These are phyloP conservation scores for Falco concolor DNA, from an alignment of 2,797 vertebrate species.

Conservation along the genomic window DNA sequence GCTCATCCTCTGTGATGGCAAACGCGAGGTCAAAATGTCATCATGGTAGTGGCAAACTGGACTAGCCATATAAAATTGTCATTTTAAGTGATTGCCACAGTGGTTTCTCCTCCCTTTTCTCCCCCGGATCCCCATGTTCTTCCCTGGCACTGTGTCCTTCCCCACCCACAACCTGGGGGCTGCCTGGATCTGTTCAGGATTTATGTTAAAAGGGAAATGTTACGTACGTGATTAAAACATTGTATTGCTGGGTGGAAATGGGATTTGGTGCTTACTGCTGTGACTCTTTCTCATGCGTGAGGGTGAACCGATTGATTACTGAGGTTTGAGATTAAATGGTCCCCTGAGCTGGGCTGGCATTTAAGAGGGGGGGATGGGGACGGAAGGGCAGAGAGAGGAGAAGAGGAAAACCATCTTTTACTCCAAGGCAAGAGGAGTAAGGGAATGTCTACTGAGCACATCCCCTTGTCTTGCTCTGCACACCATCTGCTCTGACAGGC, in stretches of 20 bases:
- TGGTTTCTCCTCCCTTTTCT: background rate
- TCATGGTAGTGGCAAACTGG: background rate
- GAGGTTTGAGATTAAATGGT: slow-evolving; percentile 58
- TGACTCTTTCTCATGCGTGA: slow-evolving; percentile 15
- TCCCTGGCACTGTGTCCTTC: accelerated
- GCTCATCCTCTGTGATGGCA: background rate
- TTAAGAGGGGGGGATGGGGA: background rate
- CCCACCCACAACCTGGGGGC: background rate
- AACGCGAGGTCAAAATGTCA: background rate
- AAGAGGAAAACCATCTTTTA: background rate
- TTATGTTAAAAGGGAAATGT: background rate
- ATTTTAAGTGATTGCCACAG: background rate
- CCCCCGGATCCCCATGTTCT: background rate
- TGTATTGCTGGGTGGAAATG: background rate
- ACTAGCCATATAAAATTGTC: background rate
- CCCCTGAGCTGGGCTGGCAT: background rate
- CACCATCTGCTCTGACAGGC: accelerated
- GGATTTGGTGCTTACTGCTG: slow-evolving; percentile 49
- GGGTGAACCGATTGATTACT: slow-evolving; percentile 60
- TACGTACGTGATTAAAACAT: background rate
- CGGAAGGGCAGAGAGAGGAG: background rate
- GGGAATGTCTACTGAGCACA: background rate
- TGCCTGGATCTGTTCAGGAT: background rate
- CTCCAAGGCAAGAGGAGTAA: background rate
- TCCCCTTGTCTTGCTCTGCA: background rate